Evolutionary conservation across 2,888 invertebrate species (phyloP), one percentile per base, ranked within the genome.

Genomic region (Mythimna pallens): DNA sequence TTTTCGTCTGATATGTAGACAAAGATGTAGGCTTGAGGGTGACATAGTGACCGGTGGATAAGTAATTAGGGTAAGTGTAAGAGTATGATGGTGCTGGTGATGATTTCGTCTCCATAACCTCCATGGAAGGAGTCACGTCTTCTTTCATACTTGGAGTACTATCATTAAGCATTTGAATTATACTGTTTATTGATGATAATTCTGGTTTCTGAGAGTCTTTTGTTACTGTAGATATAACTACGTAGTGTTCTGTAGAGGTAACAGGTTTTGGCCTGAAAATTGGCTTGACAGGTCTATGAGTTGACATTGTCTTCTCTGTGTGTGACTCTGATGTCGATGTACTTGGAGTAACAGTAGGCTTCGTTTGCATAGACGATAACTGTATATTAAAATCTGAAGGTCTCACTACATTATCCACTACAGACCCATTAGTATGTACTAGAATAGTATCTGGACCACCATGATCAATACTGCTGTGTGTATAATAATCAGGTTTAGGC

Each of bases 361-460:
- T 96, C 0, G 96, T 96, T 81, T 96, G 96, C 95, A 95, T 94
- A 7, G 94, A 93, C 0, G 96, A 96, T 65, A 96, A 90, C 83
- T 96, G 95, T 50, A 96, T 89, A 81, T 94, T 93, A 66, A 96
- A 96, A 86, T 97, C 97, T 77, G 95, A 95, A 0, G 96, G 96
- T 78, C 96, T 93, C 0, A 92, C 94, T 0, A 96, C 93, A 76
- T 97, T 96, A 76, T 96, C 94, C 0, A 97, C 97, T 47, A 96
- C 94, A 30, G 97, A 94, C 65, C 97, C 97, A 84, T 97, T 97
- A 72, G 92, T 91, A 81, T 97, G 97, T 3, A 97, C 91, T 0
- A 98, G 88, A 69, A 97, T 96, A 0, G 98, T 97, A 73, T 98
- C 98, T 17, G 97, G 97, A 0, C 96, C 94, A 3, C 96, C 96